Percentiles rank a stretch among this genome's conserved stretches.
phyloP scores from a whole-genome alignment of 2,113 vertebrate genomes.

The Urocynchramus pylzowi region DNA sequence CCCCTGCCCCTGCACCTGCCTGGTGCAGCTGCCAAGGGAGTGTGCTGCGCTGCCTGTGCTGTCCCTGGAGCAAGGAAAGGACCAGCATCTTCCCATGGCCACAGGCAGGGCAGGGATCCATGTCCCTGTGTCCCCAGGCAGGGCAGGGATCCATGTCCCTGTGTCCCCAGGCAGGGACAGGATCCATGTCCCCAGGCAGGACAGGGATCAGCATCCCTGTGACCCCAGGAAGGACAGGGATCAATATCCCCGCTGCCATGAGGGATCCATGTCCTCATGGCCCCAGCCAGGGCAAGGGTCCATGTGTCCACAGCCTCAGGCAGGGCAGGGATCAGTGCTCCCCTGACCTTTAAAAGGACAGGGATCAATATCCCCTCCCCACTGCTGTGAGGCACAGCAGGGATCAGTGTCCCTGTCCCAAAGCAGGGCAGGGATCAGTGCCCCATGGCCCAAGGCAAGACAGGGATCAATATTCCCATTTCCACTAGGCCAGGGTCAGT shows the following conservation, averaged over 20 bases:
- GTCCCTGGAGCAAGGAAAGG: background rate
- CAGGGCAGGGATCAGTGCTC: background rate
- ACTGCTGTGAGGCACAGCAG: no score
- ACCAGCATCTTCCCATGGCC: background rate
- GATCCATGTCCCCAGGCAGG: background rate
- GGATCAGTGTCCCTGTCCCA: background rate
- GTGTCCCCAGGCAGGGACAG: no score
- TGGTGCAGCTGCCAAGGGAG: background rate
- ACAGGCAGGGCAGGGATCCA: background rate
- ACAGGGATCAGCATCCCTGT: background rate
- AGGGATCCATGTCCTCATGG: background rate
- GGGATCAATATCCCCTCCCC: background rate
- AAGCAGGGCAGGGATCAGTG: background rate
- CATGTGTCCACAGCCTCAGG: accelerated
- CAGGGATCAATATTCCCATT: background rate
- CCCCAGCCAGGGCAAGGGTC: background rate
- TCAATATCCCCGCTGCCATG: no score
- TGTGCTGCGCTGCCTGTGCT: background rate
- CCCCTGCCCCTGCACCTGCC: background rate
- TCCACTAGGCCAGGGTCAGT: background rate
- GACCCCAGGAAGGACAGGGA: no score
- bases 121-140: accelerated
- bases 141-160: background rate
- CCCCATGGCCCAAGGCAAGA: background rate
- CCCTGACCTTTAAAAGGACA: no score